These are phyloP conservation scores for Halcyon smyrnensis DNA, from an alignment of 2,797 vertebrate genomes.

Conservation along the genomic window DNA sequence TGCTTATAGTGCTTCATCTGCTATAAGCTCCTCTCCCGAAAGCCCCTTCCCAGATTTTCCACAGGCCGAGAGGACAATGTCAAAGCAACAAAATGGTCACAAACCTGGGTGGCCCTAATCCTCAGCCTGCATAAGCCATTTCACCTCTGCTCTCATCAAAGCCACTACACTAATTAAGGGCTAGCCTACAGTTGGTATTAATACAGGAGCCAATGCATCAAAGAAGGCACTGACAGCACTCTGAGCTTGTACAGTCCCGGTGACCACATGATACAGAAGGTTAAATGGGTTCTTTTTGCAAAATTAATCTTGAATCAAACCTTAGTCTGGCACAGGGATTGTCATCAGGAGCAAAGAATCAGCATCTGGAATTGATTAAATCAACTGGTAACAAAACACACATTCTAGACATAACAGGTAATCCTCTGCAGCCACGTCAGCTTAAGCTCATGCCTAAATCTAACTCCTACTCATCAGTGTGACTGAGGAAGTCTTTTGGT, in stretches of 20 bases:
- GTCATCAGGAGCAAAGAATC: neutral
- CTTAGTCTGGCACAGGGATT: neutral
- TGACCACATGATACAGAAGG: neutral
- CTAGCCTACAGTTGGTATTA: neutral
- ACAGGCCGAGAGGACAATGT: neutral
- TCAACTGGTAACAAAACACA: neutral
- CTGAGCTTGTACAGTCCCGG: neutral
- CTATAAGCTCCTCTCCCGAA: neutral
- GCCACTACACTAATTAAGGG: neutral
- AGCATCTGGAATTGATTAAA: neutral
- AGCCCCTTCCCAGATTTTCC: neutral
- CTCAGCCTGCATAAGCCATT: neutral
- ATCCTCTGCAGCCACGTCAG: neutral
- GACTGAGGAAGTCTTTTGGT: neutral
- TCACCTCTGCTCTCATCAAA: neutral
- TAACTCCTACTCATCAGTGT: neutral
- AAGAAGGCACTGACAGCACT: neutral
- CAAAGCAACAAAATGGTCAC: neutral
- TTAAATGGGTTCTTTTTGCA: neutral
- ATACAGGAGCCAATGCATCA: neutral
- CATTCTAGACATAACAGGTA: neutral
- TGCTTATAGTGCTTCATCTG: neutral
- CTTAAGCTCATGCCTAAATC: neutral
- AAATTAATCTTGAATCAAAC: neutral
- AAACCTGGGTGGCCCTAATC: neutral